A percentile compares a stretch with the other conserved stretches of the same genome.
Conservation (phyloP, 2,797 vertebrate genomes). For the Vespertilio murinus region DNA sequence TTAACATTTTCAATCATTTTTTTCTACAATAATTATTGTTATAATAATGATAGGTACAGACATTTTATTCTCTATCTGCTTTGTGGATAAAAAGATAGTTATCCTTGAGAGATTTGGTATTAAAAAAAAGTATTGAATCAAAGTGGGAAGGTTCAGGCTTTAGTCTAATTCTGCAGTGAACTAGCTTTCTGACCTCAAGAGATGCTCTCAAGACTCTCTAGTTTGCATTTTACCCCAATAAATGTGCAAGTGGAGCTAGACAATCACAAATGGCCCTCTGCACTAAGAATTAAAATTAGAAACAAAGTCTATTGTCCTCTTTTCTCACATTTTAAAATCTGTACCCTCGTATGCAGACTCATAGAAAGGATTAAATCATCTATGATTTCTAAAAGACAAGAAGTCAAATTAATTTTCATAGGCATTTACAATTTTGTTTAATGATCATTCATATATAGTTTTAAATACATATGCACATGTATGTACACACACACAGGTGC, state of each 20-base stretch:
- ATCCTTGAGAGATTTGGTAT: not conserved
- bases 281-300: not conserved
- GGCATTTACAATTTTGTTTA: not conserved
- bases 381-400: not conserved
- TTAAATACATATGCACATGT: not conserved
- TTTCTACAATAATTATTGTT: not conserved
- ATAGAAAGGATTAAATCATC: not conserved
- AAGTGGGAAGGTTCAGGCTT: not conserved
- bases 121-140: not conserved
- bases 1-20: not conserved
- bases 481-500: too few species aligned
- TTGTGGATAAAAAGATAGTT: not conserved
- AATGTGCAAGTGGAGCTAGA: not conserved
- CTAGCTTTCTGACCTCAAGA: not conserved
- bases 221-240: not conserved
- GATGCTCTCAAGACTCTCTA: not conserved
- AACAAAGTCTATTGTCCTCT: not conserved
- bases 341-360: not conserved
- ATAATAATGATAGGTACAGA: not conserved
- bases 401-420: not conserved
- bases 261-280: not conserved
- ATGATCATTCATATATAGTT: not conserved
- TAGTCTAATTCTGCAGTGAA: not conserved
- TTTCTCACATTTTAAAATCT: not conserved
- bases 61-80: not conserved